These are phyloP conservation scores for Lydus trimaculatus DNA, from an alignment of 2,888 invertebrate species.

Conservation along the genomic window DNA sequence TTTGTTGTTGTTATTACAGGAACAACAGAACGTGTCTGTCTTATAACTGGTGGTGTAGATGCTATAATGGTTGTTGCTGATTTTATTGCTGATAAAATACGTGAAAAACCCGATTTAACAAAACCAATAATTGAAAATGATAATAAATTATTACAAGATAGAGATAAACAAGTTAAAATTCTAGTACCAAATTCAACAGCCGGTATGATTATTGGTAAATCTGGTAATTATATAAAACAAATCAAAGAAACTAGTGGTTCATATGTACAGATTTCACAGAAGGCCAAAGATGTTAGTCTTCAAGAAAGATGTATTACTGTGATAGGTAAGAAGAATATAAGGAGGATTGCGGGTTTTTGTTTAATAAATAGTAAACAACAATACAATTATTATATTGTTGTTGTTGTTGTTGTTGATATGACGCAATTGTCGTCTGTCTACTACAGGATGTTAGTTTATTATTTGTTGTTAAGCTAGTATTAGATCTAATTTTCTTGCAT, in stretches of 20 bases:
- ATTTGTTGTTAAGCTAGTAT: conserved; percentile 2
- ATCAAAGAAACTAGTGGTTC: conserved; percentile 94
- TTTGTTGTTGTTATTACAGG: conserved; percentile 64
- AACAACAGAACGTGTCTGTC: conserved; percentile 92
- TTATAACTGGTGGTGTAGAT: conserved; percentile 90
- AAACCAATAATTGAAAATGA: conserved; percentile 81
- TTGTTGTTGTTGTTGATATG: conserved; percentile 11
- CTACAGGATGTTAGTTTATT: conserved; percentile 5
- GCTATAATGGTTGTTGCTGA: conserved; percentile 91
- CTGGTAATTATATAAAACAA: conserved; percentile 95
- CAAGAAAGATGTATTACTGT: conserved; percentile 96
- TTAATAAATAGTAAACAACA: conserved; percentile 11
- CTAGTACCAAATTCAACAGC: conserved; percentile 96
- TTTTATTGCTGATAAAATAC: conserved; percentile 95
- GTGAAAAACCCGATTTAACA: conserved; percentile 90
- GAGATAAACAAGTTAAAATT: conserved; percentile 95
- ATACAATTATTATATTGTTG: too few relatives aligned
- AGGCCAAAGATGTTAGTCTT: conserved; percentile 91
- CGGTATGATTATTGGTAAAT: conserved; percentile 98
- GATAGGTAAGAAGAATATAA: conserved; percentile 79
- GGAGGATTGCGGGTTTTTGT: too few relatives aligned
- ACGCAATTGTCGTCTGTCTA: conserved; percentile 10
- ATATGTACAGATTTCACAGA: conserved; percentile 96
- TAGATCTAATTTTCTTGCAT: conserved; percentile 4
- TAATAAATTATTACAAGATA: conserved; percentile 83